phyloP scores from a whole-genome alignment of 2,797 vertebrate genomes.

The Lutjanus argentimaculatus region DNA sequence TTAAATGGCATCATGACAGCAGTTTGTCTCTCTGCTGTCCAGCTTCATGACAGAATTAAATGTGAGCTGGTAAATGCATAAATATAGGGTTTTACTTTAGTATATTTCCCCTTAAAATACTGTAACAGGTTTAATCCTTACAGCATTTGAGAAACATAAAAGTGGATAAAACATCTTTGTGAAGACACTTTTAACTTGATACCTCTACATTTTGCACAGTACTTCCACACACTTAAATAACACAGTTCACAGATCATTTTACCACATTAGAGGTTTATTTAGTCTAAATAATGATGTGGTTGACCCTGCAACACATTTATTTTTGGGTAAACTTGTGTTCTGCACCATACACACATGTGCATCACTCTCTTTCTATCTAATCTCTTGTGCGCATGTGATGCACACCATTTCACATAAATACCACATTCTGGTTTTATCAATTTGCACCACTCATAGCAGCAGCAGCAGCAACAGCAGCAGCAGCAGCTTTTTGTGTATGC shows the following conservation, averaged over 20 bases:
- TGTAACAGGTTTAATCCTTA: background rate
- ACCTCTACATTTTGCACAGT: background rate
- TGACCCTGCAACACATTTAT: background rate
- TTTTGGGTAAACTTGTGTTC: background rate
- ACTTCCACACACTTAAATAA: too few relatives aligned
- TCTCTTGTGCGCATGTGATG: background rate
- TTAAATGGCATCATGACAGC: conserved; percentile 18
- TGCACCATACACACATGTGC: background rate
- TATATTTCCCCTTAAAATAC: background rate
- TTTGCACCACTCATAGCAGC: conserved; percentile 12
- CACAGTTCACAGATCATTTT: background rate
- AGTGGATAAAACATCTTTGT: background rate
- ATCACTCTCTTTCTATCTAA: conserved; percentile 1
- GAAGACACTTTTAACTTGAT: background rate
- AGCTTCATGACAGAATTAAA: conserved; percentile 8
- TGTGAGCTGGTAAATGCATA: background rate
- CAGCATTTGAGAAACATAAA: background rate
- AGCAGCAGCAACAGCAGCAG: conserved; percentile 27
- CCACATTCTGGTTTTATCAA: conserved; percentile 38
- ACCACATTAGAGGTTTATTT: background rate
- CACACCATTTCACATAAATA: conserved; percentile 18
- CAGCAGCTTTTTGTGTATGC: conserved; percentile 32
- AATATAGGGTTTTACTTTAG: background rate
- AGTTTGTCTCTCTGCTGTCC: conserved; percentile 10
- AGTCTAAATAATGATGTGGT: background rate